A percentile compares a stretch with the other conserved stretches of the same genome.
These are phyloP conservation scores for Drosophila dives DNA, from an alignment of 2,888 invertebrate genomes.

Conservation along the genomic window DNA sequence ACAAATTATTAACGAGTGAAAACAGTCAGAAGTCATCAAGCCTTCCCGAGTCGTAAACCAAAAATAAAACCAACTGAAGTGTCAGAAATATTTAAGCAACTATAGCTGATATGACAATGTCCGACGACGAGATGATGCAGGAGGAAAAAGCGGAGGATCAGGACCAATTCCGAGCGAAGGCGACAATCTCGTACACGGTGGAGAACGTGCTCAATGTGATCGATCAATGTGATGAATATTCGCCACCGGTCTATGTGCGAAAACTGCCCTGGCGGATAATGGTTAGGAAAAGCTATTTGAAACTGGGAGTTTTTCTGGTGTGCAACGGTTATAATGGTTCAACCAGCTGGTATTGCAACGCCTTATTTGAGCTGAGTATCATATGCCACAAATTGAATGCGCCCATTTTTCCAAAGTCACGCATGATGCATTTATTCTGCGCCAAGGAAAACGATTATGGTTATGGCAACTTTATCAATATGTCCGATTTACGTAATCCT, in stretches of 20 bases:
- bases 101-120: slow-evolving; percentile 37
- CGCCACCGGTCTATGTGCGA: slow-evolving; percentile 96
- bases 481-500: slow-evolving; percentile 96
- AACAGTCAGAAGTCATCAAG: not conserved
- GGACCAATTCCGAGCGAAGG: slow-evolving; percentile 87
- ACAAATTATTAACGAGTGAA: not conserved
- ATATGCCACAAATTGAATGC: slow-evolving; percentile 94
- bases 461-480: slow-evolving; percentile 97
- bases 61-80: not conserved
- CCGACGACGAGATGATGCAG: slow-evolving; percentile 70
- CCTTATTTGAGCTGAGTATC: slow-evolving; percentile 95
- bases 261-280: slow-evolving; percentile 99
- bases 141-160: slow-evolving; percentile 50
- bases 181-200: slow-evolving; percentile 95
- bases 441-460: slow-evolving; percentile 95
- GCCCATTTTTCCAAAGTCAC: slow-evolving; percentile 92
- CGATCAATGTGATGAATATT: slow-evolving; percentile 93
- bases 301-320: slow-evolving; percentile 94
- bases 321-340: slow-evolving; percentile 98
- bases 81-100: not conserved
- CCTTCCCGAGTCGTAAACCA: not conserved
- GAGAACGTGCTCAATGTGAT: too few relatives aligned
- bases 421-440: slow-evolving; percentile 98
- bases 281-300: slow-evolving; percentile 92
- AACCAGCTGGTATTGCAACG: slow-evolving; percentile 99